These are phyloP conservation scores for Leptothorax acervorum DNA, from an alignment of 2,888 invertebrate species.

Conservation along the genomic window DNA sequence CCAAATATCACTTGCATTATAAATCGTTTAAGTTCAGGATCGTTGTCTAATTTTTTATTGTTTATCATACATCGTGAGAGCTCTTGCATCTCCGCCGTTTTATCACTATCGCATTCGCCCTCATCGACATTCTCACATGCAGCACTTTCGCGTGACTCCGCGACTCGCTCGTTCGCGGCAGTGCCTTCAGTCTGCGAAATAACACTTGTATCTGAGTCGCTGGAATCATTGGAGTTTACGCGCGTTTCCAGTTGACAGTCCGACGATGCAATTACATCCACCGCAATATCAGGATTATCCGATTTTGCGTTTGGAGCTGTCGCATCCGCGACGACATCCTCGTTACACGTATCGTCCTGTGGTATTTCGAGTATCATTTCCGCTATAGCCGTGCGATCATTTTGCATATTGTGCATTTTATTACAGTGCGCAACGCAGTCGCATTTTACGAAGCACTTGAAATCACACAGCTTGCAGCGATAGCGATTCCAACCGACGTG, in stretches of 20 bases:
- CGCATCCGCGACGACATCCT: constrained; percentile 28
- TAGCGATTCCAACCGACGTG: constrained; percentile 92
- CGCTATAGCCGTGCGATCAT: constrained; percentile 72
- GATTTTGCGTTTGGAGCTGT: constrained; percentile 29
- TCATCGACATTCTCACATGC: background rate
- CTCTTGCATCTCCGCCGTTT: background rate
- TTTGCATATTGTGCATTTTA: constrained; percentile 88
- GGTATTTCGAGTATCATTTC: constrained; percentile 73
- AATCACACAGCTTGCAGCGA: constrained; percentile 91
- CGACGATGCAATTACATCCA: background rate
- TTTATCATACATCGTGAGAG: background rate
- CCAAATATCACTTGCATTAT: constrained; percentile 84
- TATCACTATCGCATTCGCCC: background rate
- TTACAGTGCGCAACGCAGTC: constrained; percentile 90
- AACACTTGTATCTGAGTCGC: background rate
- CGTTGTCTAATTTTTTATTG: constrained; percentile 62
- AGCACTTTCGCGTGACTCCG: background rate
- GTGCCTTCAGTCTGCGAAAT: background rate
- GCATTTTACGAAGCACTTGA: constrained; percentile 89
- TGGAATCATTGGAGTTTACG: background rate
- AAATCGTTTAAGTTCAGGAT: constrained; percentile 77
- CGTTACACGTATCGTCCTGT: constrained; percentile 54
- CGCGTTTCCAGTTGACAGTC: background rate
- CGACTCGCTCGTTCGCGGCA: background rate
- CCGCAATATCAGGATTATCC: background rate